Evolutionary conservation across 1,140 invertebrate species (phyloP).

Genomic region (Lepidurus couesii): DNA sequence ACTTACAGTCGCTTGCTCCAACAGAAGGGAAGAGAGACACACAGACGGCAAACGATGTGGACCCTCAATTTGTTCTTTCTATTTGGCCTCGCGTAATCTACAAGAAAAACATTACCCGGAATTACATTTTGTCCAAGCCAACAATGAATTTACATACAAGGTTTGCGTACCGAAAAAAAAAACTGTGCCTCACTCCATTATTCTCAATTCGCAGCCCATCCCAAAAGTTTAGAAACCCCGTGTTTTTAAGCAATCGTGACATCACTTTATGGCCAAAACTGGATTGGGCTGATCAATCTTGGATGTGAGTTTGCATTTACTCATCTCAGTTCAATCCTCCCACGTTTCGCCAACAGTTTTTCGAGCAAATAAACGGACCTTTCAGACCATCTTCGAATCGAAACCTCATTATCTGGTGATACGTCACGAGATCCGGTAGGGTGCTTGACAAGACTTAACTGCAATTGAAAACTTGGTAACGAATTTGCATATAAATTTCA

Average conservation of each 20-base stretch:
- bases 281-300: background rate
- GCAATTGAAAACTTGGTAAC: too few species aligned
- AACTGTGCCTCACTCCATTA: background rate
- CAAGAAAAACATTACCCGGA: conserved; percentile 14
- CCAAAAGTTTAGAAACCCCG: background rate
- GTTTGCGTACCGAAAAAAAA: conserved; percentile 26
- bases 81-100: background rate
- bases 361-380: too few species aligned
- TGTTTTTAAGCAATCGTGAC: background rate
- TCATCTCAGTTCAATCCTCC: background rate
- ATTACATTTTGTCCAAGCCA: background rate
- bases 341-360: too few species aligned
- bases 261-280: background rate
- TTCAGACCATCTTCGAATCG: too few species aligned
- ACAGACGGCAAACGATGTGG: background rate
- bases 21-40: background rate
- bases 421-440: too few species aligned
- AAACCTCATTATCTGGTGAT: too few species aligned
- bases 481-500: too few species aligned
- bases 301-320: background rate
- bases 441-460: too few species aligned
- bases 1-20: background rate
- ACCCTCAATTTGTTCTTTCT: background rate
- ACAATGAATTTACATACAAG: background rate
- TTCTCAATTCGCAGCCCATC: conserved; percentile 13